Percentiles rank a stretch among this genome's conserved stretches.
These are phyloP conservation scores for Peribatodes rhomboidaria DNA, from an alignment of 2,888 invertebrate genomes.

Conservation along the genomic window DNA sequence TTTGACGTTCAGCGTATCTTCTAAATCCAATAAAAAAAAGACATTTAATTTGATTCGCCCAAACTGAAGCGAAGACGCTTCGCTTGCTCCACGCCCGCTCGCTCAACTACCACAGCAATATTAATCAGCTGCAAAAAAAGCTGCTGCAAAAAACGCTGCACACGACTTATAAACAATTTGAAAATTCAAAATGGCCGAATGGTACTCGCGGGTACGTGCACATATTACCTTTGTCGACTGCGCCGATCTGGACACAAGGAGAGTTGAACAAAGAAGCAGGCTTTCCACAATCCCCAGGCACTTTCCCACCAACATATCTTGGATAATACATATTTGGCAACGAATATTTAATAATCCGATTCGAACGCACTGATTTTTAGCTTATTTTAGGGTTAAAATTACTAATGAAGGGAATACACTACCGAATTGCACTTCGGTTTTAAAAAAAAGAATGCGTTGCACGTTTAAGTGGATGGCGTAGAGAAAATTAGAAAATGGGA, in stretches of 20 bases:
- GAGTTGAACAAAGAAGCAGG: slow-evolving; percentile 65
- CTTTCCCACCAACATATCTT: slow-evolving; percentile 38
- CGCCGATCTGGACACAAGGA: slow-evolving; percentile 49
- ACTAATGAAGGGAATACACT: slow-evolving; percentile 3
- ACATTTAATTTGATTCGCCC: too few species aligned
- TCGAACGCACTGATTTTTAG: slow-evolving; percentile 5
- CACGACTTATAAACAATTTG: slow-evolving; percentile 22
- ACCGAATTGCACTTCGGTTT: slow-evolving; percentile 1
- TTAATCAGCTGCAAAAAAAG: too few species aligned
- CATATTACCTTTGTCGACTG: slow-evolving; percentile 63
- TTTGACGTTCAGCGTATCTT: too few species aligned
- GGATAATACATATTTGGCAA: slow-evolving; percentile 21
- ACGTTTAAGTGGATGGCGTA: neutral
- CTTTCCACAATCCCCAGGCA: slow-evolving; percentile 32
- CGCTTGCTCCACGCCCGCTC: too few species aligned
- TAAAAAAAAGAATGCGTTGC: neutral
- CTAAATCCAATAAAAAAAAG: too few species aligned
- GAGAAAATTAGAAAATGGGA: neutral
- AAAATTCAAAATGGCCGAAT: slow-evolving; percentile 46
- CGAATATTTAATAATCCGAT: neutral
- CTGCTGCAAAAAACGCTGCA: slow-evolving; percentile 33
- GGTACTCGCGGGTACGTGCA: slow-evolving; percentile 38
- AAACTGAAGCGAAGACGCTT: too few species aligned
- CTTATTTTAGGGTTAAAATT: slow-evolving; percentile 2
- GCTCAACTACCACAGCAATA: too few species aligned